Conservation (phyloP, 2,888 invertebrate species). For the Clistopyga incitator region DNA sequence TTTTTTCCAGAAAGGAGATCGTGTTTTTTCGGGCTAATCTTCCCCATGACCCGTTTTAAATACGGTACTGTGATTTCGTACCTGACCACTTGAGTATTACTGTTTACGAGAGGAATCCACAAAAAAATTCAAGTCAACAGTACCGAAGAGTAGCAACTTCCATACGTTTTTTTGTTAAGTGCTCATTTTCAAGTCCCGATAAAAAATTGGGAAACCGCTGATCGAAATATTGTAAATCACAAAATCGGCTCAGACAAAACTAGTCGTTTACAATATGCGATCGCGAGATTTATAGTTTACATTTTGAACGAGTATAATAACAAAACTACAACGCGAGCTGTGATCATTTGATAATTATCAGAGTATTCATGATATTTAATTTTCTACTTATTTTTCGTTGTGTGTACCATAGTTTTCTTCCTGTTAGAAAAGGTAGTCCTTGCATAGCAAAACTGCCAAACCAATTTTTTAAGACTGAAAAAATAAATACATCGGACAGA, state of each 20-base stretch:
- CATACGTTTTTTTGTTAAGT: not conserved
- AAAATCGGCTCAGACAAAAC: not conserved
- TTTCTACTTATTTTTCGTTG: not conserved
- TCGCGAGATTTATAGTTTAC: not conserved
- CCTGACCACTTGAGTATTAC: not conserved
- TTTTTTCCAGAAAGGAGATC: conserved; percentile 81
- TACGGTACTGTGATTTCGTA: not conserved
- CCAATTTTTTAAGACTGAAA: no score
- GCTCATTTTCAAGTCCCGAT: not conserved
- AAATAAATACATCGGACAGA: not conserved
- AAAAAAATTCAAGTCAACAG: not conserved
- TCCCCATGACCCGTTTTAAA: not conserved
- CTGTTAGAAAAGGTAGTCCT: no score
- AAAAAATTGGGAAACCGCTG: not conserved
- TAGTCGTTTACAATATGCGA: not conserved
- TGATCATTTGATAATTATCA: not conserved
- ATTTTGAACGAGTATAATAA: not conserved
- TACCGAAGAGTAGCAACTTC: no score
- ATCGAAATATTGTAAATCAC: not conserved
- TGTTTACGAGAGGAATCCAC: not conserved
- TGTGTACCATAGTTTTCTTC: not conserved
- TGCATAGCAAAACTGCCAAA: no score
- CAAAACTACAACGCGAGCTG: not conserved
- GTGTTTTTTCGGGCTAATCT: not conserved
- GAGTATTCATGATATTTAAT: not conserved